A percentile compares a stretch with the other conserved stretches of the same genome.
phyloP scores from a whole-genome alignment of 2,888 invertebrate species.

The Hemithea aestivaria region DNA sequence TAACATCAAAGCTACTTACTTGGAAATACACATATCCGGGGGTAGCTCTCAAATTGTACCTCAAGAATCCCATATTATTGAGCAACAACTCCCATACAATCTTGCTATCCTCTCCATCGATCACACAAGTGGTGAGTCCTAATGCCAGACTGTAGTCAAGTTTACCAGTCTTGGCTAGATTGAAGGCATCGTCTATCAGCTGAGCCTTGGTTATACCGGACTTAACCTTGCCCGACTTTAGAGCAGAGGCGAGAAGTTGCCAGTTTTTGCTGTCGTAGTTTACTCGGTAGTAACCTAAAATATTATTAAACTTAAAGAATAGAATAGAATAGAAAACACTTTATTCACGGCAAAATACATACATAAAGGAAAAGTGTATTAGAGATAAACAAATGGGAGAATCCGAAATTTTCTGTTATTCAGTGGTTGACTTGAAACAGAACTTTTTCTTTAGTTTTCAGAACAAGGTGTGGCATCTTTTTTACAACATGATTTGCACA shows the following conservation, averaged over 20 bases:
- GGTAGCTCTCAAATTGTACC: slow-evolving; percentile 66
- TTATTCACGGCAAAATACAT: no score
- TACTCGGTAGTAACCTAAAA: slow-evolving; percentile 80
- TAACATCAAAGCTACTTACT: slow-evolving; percentile 34
- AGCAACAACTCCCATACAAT: slow-evolving; percentile 83
- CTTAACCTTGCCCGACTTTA: slow-evolving; percentile 72
- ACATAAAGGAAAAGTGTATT: no score
- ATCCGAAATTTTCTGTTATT: no score
- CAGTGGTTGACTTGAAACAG: no score
- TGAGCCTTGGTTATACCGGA: slow-evolving; percentile 83
- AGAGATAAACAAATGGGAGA: no score
- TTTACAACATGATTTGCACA: no score
- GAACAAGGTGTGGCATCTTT: no score
- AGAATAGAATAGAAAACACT: no score
- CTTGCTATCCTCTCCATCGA: slow-evolving; percentile 79
- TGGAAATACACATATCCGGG: slow-evolving; percentile 74
- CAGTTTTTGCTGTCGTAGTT: slow-evolving; percentile 81
- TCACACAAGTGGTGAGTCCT: slow-evolving; percentile 81
- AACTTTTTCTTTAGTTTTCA: no score
- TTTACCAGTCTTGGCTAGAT: slow-evolving; percentile 79
- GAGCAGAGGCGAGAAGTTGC: slow-evolving; percentile 68
- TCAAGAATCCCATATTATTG: slow-evolving; percentile 74
- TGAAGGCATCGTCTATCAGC: slow-evolving; percentile 85
- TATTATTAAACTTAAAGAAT: neutral
- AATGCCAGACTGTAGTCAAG: slow-evolving; percentile 81